Evolutionary conservation across 2,113 vertebrate species (phyloP).

Genomic region (Odontophorus gujanensis): DNA sequence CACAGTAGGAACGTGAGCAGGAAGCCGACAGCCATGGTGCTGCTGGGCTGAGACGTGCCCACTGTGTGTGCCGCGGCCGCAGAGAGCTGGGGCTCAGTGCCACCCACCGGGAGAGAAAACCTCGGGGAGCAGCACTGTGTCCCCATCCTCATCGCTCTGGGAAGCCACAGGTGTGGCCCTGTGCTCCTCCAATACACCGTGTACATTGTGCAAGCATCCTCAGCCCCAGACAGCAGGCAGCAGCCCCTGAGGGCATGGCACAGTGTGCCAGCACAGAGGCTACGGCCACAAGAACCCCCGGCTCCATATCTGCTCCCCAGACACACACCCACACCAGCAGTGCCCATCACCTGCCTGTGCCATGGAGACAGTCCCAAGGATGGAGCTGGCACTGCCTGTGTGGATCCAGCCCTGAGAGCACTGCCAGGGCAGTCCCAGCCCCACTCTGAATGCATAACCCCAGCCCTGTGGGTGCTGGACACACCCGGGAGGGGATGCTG

Average conservation of each 20-base stretch:
- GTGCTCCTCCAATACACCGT: not conserved
- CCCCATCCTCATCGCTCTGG: not conserved
- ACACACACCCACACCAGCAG: not conserved
- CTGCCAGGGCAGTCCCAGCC: not conserved
- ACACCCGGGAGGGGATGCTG: not conserved
- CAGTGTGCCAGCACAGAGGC: not conserved
- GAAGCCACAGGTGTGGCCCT: rapidly evolving
- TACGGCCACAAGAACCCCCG: rapidly evolving
- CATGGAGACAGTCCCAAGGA: rapidly evolving
- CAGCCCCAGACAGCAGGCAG: rapidly evolving
- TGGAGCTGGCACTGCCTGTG: not conserved
- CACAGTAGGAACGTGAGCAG: not conserved
- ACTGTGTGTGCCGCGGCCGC: rapidly evolving
- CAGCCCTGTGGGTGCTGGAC: rapidly evolving
- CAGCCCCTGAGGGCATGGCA: rapidly evolving
- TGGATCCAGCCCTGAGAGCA: not conserved
- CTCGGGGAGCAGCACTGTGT: rapidly evolving
- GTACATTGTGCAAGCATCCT: not conserved
- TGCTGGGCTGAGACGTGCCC: not conserved
- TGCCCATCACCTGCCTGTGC: not conserved
- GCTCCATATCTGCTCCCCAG: not conserved
- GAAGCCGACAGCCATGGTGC: rapidly evolving
- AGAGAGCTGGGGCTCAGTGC: rapidly evolving
- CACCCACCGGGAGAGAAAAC: rapidly evolving
- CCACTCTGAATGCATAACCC: rapidly evolving